phyloP scores from a whole-genome alignment of 2,113 vertebrate species.

The Syrrhaptes paradoxus region DNA sequence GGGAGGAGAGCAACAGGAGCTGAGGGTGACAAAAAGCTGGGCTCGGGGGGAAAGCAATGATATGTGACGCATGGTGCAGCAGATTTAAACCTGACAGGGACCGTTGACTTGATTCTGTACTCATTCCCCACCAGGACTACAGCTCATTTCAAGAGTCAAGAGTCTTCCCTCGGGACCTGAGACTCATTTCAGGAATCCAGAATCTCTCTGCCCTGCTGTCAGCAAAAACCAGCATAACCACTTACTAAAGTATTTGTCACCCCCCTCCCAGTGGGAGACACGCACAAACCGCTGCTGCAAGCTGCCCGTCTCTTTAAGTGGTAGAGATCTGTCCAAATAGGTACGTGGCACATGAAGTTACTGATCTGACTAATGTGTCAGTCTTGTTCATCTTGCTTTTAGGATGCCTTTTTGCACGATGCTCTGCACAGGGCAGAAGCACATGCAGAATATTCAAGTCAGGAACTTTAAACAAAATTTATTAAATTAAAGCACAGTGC shows the following conservation, averaged over 20 bases:
- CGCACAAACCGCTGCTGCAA: background rate
- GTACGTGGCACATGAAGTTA: background rate
- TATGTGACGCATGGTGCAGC: background rate
- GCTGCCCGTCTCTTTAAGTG: background rate
- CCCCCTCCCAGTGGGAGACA: background rate
- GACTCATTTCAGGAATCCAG: constrained; percentile 49
- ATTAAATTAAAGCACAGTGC: background rate
- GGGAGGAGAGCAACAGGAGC: background rate
- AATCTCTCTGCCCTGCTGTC: background rate
- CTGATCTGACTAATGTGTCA: background rate
- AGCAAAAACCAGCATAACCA: background rate
- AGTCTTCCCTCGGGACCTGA: background rate
- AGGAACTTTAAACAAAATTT: background rate
- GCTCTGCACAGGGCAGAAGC: background rate
- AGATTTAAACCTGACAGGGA: background rate
- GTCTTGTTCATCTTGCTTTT: background rate
- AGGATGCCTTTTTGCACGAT: background rate
- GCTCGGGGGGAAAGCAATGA: background rate
- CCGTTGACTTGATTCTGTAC: background rate
- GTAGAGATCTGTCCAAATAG: background rate
- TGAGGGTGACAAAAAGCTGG: background rate
- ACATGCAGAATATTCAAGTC: background rate
- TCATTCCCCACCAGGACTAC: background rate
- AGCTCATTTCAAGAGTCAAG: constrained; percentile 40
- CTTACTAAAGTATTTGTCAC: background rate